Base-by-base conservation (phyloP, 2,888 invertebrate species). In the Parnassius mnemosyne region DNA sequence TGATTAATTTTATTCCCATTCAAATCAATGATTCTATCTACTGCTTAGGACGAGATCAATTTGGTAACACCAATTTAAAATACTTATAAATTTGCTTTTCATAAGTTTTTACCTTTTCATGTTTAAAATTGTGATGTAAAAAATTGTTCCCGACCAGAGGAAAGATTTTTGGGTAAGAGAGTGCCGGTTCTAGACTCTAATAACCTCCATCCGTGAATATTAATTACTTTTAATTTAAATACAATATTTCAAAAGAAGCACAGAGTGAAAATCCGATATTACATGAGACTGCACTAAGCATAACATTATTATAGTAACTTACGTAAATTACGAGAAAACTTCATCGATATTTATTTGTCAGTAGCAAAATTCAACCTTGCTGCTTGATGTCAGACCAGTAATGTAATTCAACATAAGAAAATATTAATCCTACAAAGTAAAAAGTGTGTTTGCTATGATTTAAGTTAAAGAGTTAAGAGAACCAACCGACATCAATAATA, bases 1-100 rank as follows among this genome's bases (percentile, higher is more conserved):
- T 20, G 9, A 51, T 56, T 51, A 57, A 47, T 47, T 43, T 51
- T 43, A 57, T 20, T 57, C 42, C 43, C 51, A 42, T 57, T 57
- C 10, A 20, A 51, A 57, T 41, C 13, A 54, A 47, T 56, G 55
- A 46, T 5, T 25, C 55, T 41, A 56, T 47, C 56, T 56, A 49
- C 56, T 34, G 25, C 20, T 47, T 41, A 10, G 10, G 25, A 43
- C 51, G 51, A 51, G 51, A 25, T 25, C 51, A 51, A 51, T 51
- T 51, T 10, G 3, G 13, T 49, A 13, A 43, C 43, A 13, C 16
- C 16, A 9, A 13, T 13, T 49, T 16, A 3, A 46, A 7, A n/a
- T n/a, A 13, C n/a, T 11, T n/a, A 46, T 49, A 16, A 16, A 49
- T 10, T 16, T 13, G 12, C 9, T 13, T 13, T 49, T 9, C 16